Percentiles rank a stretch among this genome's conserved stretches.
These are phyloP conservation scores for Hypocryptadius cinnamomeus DNA, from an alignment of 2,113 vertebrate genomes.

Conservation along the genomic window DNA sequence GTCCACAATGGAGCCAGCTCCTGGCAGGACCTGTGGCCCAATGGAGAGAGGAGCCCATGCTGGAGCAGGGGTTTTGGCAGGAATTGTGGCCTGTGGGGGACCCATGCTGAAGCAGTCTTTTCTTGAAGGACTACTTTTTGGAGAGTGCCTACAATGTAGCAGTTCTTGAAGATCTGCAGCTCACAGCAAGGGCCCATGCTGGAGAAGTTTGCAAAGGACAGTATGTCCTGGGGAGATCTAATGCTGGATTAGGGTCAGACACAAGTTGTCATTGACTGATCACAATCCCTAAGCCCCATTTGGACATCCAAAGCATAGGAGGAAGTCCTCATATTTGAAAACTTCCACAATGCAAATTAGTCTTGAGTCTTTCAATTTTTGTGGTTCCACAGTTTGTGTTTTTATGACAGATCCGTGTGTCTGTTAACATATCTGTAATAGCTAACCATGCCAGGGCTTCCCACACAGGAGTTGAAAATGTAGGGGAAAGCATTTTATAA, in stretches of 20 bases:
- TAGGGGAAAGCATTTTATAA: neutral
- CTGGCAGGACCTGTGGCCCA: neutral
- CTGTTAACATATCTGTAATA: neutral
- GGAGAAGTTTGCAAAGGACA: neutral
- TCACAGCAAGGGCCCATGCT: neutral
- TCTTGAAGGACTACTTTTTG: neutral
- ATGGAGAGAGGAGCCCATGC: neutral
- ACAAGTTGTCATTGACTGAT: neutral
- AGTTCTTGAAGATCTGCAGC: neutral
- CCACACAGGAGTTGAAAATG: accelerated
- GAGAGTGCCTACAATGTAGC: neutral
- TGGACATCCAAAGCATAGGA: neutral
- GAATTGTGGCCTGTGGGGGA: neutral
- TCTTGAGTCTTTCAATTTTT: neutral
- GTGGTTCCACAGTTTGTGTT: neutral
- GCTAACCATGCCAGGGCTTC: neutral
- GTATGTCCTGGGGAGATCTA: accelerated
- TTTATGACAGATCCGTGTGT: neutral
- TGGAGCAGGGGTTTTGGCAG: neutral
- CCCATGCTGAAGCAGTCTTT: neutral
- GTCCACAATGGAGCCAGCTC: neutral
- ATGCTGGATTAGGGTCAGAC: neutral
- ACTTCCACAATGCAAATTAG: neutral
- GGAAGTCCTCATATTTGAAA: neutral
- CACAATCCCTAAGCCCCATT: accelerated